phyloP scores from a whole-genome alignment of 2,888 invertebrate species.

The Drosophila recens region DNA sequence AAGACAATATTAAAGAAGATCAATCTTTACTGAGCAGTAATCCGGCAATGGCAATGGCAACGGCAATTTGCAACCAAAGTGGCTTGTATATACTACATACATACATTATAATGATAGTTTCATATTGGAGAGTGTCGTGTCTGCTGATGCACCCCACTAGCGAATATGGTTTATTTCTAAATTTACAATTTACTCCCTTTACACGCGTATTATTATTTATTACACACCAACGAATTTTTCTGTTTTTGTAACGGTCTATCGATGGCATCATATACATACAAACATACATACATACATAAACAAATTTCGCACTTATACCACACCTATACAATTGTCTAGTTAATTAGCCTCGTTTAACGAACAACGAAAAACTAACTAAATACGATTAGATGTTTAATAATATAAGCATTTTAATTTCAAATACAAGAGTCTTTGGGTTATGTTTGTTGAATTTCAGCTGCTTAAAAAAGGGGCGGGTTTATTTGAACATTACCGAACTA shows the following conservation, averaged over 20 bases:
- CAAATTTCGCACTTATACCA: slow-evolving; percentile 42
- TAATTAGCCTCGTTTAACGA: slow-evolving; percentile 66
- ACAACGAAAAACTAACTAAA: slow-evolving; percentile 65
- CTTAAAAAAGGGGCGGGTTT: neutral
- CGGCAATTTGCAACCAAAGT: slow-evolving; percentile 72
- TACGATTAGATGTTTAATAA: slow-evolving; percentile 56
- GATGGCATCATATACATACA: slow-evolving; percentile 51
- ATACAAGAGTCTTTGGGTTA: neutral
- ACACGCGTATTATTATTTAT: slow-evolving; percentile 71
- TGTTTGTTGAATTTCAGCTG: neutral
- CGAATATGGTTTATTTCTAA: slow-evolving; percentile 23
- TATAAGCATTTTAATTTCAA: slow-evolving; percentile 50
- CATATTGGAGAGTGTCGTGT: slow-evolving; percentile 25
- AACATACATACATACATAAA: slow-evolving; percentile 9
- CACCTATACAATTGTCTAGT: slow-evolving; percentile 48
- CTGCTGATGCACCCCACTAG: slow-evolving; percentile 21
- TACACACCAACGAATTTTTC: slow-evolving; percentile 53
- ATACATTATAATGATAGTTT: neutral
- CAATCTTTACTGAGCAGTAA: slow-evolving; percentile 82
- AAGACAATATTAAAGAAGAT: slow-evolving; percentile 85
- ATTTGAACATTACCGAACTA: neutral
- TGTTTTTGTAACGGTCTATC: slow-evolving; percentile 45
- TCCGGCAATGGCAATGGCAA: slow-evolving; percentile 48
- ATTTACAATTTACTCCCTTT: slow-evolving; percentile 18
- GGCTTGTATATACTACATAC: slow-evolving; percentile 70